Evolutionary conservation across 2,888 invertebrate genomes (phyloP).

Genomic region (Microctonus brassicae): DNA sequence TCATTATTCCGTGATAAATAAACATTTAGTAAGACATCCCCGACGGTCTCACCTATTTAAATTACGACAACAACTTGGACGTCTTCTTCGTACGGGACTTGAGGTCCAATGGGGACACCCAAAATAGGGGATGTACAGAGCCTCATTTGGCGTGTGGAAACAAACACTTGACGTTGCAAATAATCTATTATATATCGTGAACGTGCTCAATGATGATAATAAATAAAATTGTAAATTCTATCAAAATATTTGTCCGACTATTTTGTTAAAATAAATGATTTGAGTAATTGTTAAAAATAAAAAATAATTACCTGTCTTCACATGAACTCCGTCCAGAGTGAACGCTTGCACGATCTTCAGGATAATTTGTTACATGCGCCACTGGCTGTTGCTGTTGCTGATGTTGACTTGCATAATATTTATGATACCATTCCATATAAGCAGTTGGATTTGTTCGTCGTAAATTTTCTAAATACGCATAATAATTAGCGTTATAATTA

Average conservation of each 20-base stretch:
- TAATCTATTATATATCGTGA: slow-evolving; percentile 60
- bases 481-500: slow-evolving; percentile 69
- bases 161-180: slow-evolving; percentile 61
- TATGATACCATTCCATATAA: slow-evolving; percentile 84
- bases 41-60: slow-evolving; percentile 62
- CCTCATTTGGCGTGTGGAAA: slow-evolving; percentile 63
- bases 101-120: slow-evolving; percentile 56
- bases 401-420: slow-evolving; percentile 74
- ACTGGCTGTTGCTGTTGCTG: slow-evolving; percentile 56
- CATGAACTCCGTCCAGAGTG: slow-evolving; percentile 88
- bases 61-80: slow-evolving; percentile 55
- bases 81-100: slow-evolving; percentile 56
- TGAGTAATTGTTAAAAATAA: slow-evolving; percentile 11
- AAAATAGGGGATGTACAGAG: slow-evolving; percentile 62
- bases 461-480: slow-evolving; percentile 84
- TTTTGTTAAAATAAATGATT: background rate
- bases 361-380: slow-evolving; percentile 60
- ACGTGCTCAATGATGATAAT: slow-evolving; percentile 53
- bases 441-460: slow-evolving; percentile 83
- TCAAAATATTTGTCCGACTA: background rate
- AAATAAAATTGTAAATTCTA: slow-evolving; percentile 12
- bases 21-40: slow-evolving; percentile 1
- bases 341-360: slow-evolving; percentile 82
- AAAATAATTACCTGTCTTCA: slow-evolving; percentile 75
- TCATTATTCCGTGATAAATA: background rate